Evolutionary conservation across 2,797 vertebrate species (phyloP).

Genomic region (Anabacerthia variegaticeps): DNA sequence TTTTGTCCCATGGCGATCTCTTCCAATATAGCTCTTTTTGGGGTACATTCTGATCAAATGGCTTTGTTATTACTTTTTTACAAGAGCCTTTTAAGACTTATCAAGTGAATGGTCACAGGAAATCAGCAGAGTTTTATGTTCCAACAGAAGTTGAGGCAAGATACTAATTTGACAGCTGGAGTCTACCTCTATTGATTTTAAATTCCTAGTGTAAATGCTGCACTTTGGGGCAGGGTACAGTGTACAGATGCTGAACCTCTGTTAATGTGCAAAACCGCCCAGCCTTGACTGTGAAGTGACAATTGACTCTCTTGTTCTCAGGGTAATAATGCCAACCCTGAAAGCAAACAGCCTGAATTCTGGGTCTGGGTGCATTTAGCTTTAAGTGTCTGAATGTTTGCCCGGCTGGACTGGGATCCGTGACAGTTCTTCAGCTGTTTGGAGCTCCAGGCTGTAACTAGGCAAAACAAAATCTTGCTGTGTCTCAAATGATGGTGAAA

Average conservation of each 20-base stretch:
- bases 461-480: not conserved
- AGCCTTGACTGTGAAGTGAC: not conserved
- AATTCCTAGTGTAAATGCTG: not conserved
- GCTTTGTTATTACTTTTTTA: not conserved
- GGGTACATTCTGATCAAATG: not conserved
- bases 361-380: not conserved
- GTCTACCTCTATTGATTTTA: not conserved
- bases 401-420: not conserved
- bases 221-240: not conserved
- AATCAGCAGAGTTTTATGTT: not conserved
- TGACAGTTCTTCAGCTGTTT: not conserved
- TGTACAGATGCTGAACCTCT: not conserved
- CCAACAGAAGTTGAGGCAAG: not conserved
- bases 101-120: not conserved
- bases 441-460: not conserved
- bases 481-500: not conserved
- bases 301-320: not conserved
- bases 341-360: not conserved
- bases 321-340: not conserved
- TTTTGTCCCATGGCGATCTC: not conserved
- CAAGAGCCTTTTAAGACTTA: not conserved
- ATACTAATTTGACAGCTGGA: conserved; percentile 3
- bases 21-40: not conserved
- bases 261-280: not conserved
- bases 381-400: not conserved